Percentiles rank a stretch among this genome's conserved stretches.
Conservation (phyloP, 2,888 invertebrate genomes). For the Glyphotaelius pellucidus region DNA sequence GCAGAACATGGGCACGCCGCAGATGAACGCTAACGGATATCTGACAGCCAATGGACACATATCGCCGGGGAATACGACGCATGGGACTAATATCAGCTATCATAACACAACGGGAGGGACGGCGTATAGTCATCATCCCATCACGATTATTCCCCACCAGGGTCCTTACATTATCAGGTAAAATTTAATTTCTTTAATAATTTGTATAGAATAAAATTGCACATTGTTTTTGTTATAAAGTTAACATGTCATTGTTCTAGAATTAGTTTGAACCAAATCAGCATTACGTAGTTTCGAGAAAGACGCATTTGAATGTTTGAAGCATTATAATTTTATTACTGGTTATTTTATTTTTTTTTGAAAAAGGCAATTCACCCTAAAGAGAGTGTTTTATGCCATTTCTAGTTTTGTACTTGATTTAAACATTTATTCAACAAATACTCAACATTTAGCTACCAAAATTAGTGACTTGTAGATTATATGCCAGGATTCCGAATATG, state of each 20-base stretch:
- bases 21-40: constrained; percentile 72
- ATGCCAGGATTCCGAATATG: too few relatives aligned
- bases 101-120: constrained; percentile 69
- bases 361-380: too few relatives aligned
- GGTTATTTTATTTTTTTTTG: too few relatives aligned
- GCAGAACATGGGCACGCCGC: constrained; percentile 67
- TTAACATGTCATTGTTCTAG: not conserved
- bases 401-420: too few relatives aligned
- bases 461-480: too few relatives aligned
- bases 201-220: constrained; percentile 23
- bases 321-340: too few relatives aligned
- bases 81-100: constrained; percentile 73
- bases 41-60: constrained; percentile 73
- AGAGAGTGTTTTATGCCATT: too few relatives aligned
- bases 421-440: too few relatives aligned
- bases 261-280: too few relatives aligned
- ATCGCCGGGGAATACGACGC: constrained; percentile 68
- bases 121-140: constrained; percentile 70
- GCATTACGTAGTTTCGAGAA: too few relatives aligned
- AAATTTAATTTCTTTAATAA: constrained; percentile 62
- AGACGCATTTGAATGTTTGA: not conserved
- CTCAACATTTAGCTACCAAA: too few relatives aligned
- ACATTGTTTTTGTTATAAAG: not conserved
- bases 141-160: constrained; percentile 75
- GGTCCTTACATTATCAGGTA: constrained; percentile 79